These are phyloP conservation scores for Petaurus breviceps DNA, from an alignment of 2,113 vertebrate genomes.

Conservation along the genomic window DNA sequence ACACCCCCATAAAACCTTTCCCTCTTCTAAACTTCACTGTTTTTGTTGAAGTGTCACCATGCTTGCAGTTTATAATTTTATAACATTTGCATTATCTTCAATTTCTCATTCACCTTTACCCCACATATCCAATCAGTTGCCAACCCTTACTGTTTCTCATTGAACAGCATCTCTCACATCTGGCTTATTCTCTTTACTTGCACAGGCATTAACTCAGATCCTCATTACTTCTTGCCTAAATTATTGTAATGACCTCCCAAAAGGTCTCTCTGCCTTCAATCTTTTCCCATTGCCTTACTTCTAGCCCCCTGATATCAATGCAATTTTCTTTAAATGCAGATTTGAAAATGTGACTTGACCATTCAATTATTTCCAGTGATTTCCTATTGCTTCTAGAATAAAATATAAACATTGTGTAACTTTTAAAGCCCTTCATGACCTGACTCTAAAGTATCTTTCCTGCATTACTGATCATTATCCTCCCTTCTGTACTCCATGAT, in stretches of 20 bases:
- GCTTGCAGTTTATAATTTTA: neutral
- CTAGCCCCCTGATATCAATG: neutral
- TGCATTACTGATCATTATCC: neutral
- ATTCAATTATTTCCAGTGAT: neutral
- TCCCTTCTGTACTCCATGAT: neutral
- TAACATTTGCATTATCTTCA: neutral
- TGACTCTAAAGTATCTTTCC: neutral
- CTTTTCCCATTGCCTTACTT: neutral
- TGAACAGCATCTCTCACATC: neutral
- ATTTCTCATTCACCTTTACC: neutral
- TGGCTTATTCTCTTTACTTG: neutral
- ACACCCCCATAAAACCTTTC: neutral
- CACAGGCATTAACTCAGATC: neutral
- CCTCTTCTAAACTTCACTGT: neutral
- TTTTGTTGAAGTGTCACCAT: neutral
- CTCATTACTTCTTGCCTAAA: neutral
- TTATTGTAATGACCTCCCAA: neutral
- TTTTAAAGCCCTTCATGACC: neutral
- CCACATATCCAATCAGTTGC: neutral
- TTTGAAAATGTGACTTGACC: neutral
- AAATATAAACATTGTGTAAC: neutral
- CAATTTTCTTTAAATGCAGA: neutral
- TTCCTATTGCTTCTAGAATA: neutral
- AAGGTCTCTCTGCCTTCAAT: neutral
- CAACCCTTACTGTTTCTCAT: neutral